Conservation (phyloP, 1,140 invertebrate genomes). For the Drosophila miranda region DNA sequence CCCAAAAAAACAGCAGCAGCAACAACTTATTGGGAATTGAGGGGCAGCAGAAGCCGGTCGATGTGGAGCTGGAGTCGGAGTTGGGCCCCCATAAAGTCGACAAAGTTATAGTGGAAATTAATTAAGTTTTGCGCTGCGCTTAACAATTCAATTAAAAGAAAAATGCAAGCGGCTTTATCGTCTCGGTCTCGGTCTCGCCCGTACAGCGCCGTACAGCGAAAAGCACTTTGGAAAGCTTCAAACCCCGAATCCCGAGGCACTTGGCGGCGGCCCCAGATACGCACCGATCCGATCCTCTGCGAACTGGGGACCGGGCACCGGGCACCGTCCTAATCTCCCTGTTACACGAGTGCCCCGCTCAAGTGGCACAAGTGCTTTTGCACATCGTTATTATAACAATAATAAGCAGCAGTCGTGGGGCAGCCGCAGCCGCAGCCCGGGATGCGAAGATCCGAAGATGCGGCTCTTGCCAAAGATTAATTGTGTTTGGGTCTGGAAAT, state of each 20-base stretch:
- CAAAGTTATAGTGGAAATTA: constrained; percentile 78
- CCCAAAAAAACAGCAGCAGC: constrained; percentile 16
- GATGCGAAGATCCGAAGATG: constrained; percentile 9
- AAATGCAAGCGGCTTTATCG: constrained; percentile 60
- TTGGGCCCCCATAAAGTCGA: constrained; percentile 64
- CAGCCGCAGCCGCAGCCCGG: background rate
- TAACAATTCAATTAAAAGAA: constrained; percentile 81
- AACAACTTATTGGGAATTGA: constrained; percentile 59
- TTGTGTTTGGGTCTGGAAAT: constrained; percentile 62
- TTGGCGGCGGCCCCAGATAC: constrained; percentile 1
- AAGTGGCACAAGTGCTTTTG: constrained; percentile 81
- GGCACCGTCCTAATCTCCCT: constrained; percentile 23
- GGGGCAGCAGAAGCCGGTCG: background rate
- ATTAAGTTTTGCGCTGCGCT: constrained; percentile 78
- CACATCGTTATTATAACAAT: constrained; percentile 82
- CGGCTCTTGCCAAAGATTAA: constrained; percentile 71
- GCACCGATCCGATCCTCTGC: no score
- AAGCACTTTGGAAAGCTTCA: constrained; percentile 66
- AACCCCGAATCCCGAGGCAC: constrained; percentile 5
- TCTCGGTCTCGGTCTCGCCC: background rate
- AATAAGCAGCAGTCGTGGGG: constrained; percentile 50
- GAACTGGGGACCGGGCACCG: no score
- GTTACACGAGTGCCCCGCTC: constrained; percentile 57
- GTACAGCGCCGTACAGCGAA: constrained; percentile 61
- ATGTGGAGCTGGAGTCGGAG: background rate